Evolutionary conservation across 1,140 invertebrate genomes (phyloP), one percentile per base, ranked within the genome.

Genomic region (Zophobas morio): DNA sequence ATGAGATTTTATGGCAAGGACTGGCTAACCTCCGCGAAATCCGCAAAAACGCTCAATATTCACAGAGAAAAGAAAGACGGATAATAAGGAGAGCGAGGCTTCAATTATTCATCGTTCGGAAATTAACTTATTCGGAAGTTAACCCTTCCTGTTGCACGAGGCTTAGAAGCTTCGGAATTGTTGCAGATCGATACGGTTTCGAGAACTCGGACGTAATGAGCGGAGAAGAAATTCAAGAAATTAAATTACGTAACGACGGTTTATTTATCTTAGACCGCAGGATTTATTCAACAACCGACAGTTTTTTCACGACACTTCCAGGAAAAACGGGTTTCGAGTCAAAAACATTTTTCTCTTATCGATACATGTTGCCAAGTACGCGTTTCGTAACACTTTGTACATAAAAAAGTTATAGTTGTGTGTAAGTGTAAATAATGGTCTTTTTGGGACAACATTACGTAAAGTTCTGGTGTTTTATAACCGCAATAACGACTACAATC

Each of bases 1-100:
- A 66, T 46, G 60, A 66, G 60, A 66, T 42, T 66, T 66, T 42
- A 66, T 40, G 60, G 32, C 57, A 63, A 63, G 57, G 57, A 63
- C 36, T 63, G 20, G 20, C 39, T 63, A 51, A 51, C 57, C 57
- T 63, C 57, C 36, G 39, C 36, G 35, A 20, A 51, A 51, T 51
- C 49, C 49, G 20, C n/a, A 51, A 51, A 51, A 51, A 4, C 42
- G n/a, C 20, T 51, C 3, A 51, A 6, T 51, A 51, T 51, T 51
- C 6, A 51, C 0, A 51, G n/a, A 6, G 20, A 51, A 51, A 51
- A 51, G 2, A 51, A 6, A 2, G 6, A 51, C n/a, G 49, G 49
- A 51, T 8, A 8, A 46, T 46, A 46, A 46, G 8, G 42, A 46
- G 42, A 46, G 42, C 8, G 54, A 35, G 2, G 49, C 49, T 53